Percentiles rank a stretch among this genome's conserved stretches.
Conservation (phyloP, 2,888 invertebrate genomes). For the Zhuqinia jingwanae region DNA sequence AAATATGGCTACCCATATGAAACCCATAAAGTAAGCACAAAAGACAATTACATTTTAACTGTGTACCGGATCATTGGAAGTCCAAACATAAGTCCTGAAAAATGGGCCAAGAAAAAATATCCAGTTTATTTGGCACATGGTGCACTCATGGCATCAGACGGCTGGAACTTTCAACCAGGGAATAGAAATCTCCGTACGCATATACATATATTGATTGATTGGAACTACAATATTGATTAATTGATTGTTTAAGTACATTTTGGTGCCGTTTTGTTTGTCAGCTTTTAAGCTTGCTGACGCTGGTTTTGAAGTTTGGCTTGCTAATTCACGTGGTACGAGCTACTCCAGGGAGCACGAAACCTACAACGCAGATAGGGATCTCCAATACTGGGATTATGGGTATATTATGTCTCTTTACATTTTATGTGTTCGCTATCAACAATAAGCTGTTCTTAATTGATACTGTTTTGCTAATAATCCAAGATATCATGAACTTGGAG, state of each 20-base stretch:
- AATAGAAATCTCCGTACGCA: constrained; percentile 19
- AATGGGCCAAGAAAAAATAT: not conserved
- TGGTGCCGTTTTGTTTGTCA: not conserved
- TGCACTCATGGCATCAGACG: constrained; percentile 21
- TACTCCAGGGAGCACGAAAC: constrained; percentile 27
- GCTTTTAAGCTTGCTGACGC: constrained; percentile 45
- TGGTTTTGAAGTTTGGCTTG: constrained; percentile 43
- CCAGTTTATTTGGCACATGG: constrained; percentile 48
- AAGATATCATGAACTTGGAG: constrained; percentile 45
- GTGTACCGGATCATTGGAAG: constrained; percentile 26
- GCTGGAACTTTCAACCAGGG: constrained; percentile 32
- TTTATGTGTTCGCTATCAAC: too few species aligned
- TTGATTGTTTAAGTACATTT: not conserved
- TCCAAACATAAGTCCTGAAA: not conserved
- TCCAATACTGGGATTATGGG: constrained; percentile 56
- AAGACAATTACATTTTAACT: constrained; percentile 44
- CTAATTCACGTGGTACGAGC: constrained; percentile 20
- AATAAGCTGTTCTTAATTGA: too few species aligned
- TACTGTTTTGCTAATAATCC: too few species aligned
- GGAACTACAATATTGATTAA: not conserved
- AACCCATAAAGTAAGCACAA: constrained; percentile 18
- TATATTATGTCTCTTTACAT: too few species aligned
- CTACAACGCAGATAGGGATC: constrained; percentile 10
- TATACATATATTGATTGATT: too few species aligned
- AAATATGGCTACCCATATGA: constrained; percentile 13